Evolutionary conservation across 1,140 invertebrate genomes (phyloP).

Genomic region (Zaprionus camerounensis): DNA sequence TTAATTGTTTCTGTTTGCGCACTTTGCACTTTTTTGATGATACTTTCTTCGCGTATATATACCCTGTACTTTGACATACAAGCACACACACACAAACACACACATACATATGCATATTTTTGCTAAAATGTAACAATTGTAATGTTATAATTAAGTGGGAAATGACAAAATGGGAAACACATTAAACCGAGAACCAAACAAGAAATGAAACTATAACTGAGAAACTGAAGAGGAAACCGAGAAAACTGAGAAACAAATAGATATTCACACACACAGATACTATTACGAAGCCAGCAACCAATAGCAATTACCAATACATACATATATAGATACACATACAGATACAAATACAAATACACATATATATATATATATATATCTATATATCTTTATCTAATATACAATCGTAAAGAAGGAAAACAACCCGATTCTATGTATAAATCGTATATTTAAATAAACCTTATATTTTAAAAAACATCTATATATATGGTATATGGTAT

Average conservation of each 20-base stretch:
- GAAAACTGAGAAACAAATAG: constrained; percentile 36
- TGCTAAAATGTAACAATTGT: constrained; percentile 38
- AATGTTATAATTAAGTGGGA: constrained; percentile 36
- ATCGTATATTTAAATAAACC: constrained; percentile 50
- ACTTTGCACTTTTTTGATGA: background rate
- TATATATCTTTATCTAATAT: constrained; percentile 16
- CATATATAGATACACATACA: constrained; percentile 18
- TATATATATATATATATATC: constrained; percentile 16
- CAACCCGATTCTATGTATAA: constrained; percentile 50
- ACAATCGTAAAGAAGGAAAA: constrained; percentile 32
- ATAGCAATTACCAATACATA: constrained; percentile 34
- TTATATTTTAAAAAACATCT: constrained; percentile 47
- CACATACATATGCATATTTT: constrained; percentile 29
- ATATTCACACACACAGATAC: constrained; percentile 23
- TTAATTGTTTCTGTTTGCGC: background rate
- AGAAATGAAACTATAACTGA: constrained; percentile 38
- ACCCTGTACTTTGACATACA: background rate
- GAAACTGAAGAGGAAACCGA: constrained; percentile 34
- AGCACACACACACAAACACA: background rate
- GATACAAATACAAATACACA: constrained; percentile 17
- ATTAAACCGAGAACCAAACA: constrained; percentile 31
- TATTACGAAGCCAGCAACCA: constrained; percentile 16
- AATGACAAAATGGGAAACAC: constrained; percentile 23
- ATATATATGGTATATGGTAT: background rate
- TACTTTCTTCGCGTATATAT: background rate